phyloP scores from a whole-genome alignment of 2,113 vertebrate genomes.

The Philantomba maxwellii region DNA sequence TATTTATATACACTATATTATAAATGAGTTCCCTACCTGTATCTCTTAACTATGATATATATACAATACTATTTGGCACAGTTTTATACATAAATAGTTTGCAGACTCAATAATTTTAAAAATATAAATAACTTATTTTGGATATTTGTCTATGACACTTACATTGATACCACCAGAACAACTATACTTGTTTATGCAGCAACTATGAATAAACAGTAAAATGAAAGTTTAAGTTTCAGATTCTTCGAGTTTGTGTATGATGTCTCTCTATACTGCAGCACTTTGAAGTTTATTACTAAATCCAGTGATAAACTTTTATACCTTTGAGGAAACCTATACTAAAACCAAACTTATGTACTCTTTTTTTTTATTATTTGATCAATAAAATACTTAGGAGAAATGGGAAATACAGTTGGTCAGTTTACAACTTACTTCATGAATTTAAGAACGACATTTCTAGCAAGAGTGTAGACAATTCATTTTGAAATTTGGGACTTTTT shows the following conservation, averaged over 20 bases:
- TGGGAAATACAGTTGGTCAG: slow-evolving; percentile 20
- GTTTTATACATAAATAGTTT: not conserved
- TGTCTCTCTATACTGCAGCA: slow-evolving; percentile 9
- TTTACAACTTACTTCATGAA: slow-evolving; percentile 50
- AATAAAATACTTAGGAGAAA: slow-evolving; percentile 55
- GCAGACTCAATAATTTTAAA: not conserved
- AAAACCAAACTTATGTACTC: slow-evolving; percentile 63
- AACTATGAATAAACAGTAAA: slow-evolving; percentile 20
- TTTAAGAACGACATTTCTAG: not conserved
- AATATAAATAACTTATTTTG: not conserved
- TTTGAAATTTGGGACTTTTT: not conserved
- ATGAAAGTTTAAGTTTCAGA: not conserved
- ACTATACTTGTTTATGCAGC: not conserved
- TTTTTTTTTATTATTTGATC: slow-evolving; percentile 53
- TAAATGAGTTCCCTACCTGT: not conserved
- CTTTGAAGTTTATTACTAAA: slow-evolving; percentile 53
- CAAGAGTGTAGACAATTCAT: not conserved
- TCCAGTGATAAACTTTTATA: slow-evolving; percentile 69
- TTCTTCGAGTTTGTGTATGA: not conserved
- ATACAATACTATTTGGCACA: not conserved
- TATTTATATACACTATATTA: not conserved
- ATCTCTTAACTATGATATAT: not conserved
- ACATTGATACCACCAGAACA: not conserved
- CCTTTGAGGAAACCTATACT: slow-evolving; percentile 55
- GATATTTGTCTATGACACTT: not conserved